Percentiles rank a stretch among this genome's conserved stretches.
Conservation (phyloP, 2,888 invertebrate species). For the Rugalucina vietnamica region DNA sequence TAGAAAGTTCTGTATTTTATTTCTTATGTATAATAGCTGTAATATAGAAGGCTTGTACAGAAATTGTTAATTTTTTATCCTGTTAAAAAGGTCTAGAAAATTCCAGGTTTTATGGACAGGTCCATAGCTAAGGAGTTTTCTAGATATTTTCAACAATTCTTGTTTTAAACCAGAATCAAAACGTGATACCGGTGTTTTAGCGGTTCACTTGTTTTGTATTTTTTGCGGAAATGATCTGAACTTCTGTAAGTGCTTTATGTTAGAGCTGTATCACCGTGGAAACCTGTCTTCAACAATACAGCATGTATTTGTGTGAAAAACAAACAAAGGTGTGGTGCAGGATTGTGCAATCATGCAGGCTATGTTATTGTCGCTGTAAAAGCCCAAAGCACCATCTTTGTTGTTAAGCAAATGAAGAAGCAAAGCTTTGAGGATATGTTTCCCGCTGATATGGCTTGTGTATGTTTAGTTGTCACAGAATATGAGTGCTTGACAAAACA, state of each 20-base stretch:
- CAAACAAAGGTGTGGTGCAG: too few species aligned
- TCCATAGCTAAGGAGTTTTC: too few species aligned
- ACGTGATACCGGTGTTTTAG: constrained; percentile 1
- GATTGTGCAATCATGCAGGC: too few species aligned
- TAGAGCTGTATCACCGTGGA: too few species aligned
- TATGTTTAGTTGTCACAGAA: neutral
- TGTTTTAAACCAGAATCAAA: constrained; percentile 17
- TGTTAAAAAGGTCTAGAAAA: neutral
- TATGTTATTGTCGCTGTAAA: too few species aligned
- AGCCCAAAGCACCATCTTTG: too few species aligned
- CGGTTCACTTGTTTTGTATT: neutral
- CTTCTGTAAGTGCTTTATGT: constrained; percentile 2
- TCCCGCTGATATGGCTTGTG: too few species aligned
- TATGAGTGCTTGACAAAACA: neutral
- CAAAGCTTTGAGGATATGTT: too few species aligned
- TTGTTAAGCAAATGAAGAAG: too few species aligned
- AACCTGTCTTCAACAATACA: too few species aligned
- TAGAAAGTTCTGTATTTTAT: constrained; percentile 8
- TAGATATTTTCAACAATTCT: too few species aligned
- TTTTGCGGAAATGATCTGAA: neutral
- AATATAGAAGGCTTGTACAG: neutral
- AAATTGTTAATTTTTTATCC: constrained; percentile 8
- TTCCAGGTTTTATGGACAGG: neutral
- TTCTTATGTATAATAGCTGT: constrained; percentile 5
- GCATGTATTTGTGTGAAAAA: too few species aligned